Evolutionary conservation across 2,797 vertebrate genomes (phyloP), one percentile per base, ranked within the genome.

Genomic region (Gephyroberyx darwinii): DNA sequence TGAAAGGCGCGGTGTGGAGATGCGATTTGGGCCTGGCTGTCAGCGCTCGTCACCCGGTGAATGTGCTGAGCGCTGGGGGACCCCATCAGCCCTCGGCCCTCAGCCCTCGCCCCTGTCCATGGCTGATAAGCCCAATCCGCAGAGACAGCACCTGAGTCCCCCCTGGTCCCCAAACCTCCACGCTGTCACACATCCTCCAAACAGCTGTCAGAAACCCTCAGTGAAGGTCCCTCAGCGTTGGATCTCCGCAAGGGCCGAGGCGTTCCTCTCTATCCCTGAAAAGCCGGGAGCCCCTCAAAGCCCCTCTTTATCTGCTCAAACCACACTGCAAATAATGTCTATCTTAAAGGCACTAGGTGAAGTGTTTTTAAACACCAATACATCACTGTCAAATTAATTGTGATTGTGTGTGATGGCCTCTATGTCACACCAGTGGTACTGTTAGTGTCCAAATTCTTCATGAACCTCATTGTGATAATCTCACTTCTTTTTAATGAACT

Each of bases 91-190:
- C 26, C 26, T 26, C 26, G 26, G 26, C 26, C 26, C 80, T 54
- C 59, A 39, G 62, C 72, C 75, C 22, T n/a, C 30, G 52, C 65
- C 84, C 54, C 88, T 91, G 90, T 69, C 81, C 75, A 0, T 16
- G 70, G 66, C 69, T 87, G 91, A 92, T 92, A 92, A 92, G 87
- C 69, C 84, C 84, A 81, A 87, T 89, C 86, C 82, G 76, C 53
- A 57, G 82, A 81, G 85, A 77, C 80, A 69, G 81, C 87, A 89
- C 90, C 89, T 90, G 90, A 91, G 89, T 59, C 80, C 78, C 76
- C 73, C 50, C n/a, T 8, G 5, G 61, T 69, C 81, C 52, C 56
- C 50, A 57, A 69, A 84, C 75, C 79, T 77, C 81, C 76, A 69
- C 43, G 72, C 84, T 89, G 89, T 88, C 90, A 86, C 61, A 59